phyloP scores from a whole-genome alignment of 2,113 vertebrate species.

The Varanus komodoensis region DNA sequence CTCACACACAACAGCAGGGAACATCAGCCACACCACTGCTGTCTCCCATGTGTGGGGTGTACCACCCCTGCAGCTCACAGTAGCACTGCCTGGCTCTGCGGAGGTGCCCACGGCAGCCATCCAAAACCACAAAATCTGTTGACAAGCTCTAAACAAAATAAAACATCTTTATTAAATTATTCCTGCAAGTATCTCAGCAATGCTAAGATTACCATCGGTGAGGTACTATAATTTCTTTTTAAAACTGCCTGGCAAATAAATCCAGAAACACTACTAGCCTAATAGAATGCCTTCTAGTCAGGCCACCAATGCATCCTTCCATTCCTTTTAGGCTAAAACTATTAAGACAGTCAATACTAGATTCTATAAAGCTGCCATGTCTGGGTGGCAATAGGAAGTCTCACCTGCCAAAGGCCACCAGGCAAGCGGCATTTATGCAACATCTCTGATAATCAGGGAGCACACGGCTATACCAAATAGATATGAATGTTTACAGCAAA shows the following conservation, averaged over 20 bases:
- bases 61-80: background rate
- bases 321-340: background rate
- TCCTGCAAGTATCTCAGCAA: background rate
- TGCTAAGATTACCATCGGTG: background rate
- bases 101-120: background rate
- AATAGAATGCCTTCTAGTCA: background rate
- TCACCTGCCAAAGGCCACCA: background rate
- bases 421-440: background rate
- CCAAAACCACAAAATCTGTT: slow-evolving; percentile 1
- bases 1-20: background rate
- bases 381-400: too few species aligned
- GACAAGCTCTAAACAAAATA: background rate
- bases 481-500: background rate
- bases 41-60: background rate
- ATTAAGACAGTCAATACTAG: background rate
- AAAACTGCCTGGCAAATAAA: background rate
- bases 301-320: too few species aligned
- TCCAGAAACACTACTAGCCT: background rate
- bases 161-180: background rate
- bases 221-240: background rate
- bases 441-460: background rate
- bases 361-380: background rate
- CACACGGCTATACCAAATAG: background rate
- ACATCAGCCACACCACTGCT: background rate
- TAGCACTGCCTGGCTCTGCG: background rate